Base-by-base conservation (phyloP, 2,888 invertebrate species). In the Incurvaria masculella region DNA sequence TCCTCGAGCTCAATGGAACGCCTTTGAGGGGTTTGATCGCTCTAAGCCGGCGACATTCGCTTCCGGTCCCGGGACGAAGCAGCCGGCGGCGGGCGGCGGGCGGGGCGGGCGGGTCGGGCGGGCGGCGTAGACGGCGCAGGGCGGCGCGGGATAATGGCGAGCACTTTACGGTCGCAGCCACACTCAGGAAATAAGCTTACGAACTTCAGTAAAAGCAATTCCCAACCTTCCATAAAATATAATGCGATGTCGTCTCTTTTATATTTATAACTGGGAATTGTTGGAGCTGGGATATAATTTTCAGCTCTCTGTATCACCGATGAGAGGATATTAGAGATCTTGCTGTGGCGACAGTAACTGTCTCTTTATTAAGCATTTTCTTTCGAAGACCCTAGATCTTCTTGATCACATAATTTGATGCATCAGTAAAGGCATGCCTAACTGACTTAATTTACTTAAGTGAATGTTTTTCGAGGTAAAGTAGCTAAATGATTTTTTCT, bases 141-240 rank as follows among this genome's bases (percentile, higher is more conserved):
- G 23, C 27, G 14, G 18, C 4, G 39, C 5, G 21, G 61, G 56
- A 64, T 74, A 76, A 78, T 75, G 74, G 74, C 73, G 64, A 69
- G 68, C 75, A 76, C 76, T 76, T 76, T 73, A 72, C 70, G 61
- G 71, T 66, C 72, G 66, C 71, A 62, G 64, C 68, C 68, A 68
- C 69, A 67, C 69, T 64, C 72, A 71, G 76, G 76, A 76, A 78
- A 76, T 78, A 76, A 78, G 76, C 78, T 76, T 73, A 72, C 69
- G 68, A 75, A 76, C 73, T 75, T 67, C 68, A 41, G 66, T 78
- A 75, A 78, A 76, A 78, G 78, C 75, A 71, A 75, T 75, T 75
- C 63, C 68, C 64, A 57, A 69, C 72, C 70, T 54, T 72, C 69
- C 68, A 72, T 73, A 71, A 75, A 75, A 75, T 76, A 75, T 76